A percentile compares a stretch with the other conserved stretches of the same genome.
Evolutionary conservation across 2,888 invertebrate species (phyloP).

Genomic region (Vesta saturnalis): DNA sequence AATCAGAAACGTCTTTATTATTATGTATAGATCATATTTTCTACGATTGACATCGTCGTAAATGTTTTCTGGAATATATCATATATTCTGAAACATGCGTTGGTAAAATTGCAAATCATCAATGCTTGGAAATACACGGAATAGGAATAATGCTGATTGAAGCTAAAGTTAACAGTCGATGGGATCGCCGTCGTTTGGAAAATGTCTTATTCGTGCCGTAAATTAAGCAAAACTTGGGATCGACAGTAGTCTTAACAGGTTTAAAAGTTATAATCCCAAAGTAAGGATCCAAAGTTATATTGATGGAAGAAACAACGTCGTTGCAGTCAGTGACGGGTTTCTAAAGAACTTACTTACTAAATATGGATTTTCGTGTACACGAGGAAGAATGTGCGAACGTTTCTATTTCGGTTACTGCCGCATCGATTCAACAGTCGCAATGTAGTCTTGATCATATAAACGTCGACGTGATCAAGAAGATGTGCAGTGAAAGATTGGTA

Average conservation of each 20-base stretch:
- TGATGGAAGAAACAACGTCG: neutral
- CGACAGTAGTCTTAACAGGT: slow-evolving; percentile 1
- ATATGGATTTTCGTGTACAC: neutral
- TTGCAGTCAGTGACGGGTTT: neutral
- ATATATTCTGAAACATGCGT: neutral
- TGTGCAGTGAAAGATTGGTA: neutral
- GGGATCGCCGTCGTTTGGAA: neutral
- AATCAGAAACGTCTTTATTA: too few species aligned
- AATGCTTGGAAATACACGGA: slow-evolving; percentile 2
- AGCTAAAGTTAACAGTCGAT: neutral
- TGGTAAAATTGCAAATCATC: neutral
- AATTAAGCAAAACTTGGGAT: neutral
- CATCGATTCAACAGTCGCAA: neutral
- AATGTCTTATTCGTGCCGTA: neutral
- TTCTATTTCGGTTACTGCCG: neutral
- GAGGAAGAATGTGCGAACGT: neutral
- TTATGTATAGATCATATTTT: too few species aligned
- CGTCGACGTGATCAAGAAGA: neutral
- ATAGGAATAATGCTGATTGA: slow-evolving; percentile 1
- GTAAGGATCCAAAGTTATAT: neutral
- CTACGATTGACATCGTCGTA: too few species aligned
- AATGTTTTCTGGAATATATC: neutral
- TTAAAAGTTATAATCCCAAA: neutral
- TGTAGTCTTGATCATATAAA: slow-evolving; percentile 1
- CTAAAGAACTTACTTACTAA: neutral